Evolutionary conservation across 2,888 invertebrate species (phyloP).

Genomic region (Agonum fuliginosum): DNA sequence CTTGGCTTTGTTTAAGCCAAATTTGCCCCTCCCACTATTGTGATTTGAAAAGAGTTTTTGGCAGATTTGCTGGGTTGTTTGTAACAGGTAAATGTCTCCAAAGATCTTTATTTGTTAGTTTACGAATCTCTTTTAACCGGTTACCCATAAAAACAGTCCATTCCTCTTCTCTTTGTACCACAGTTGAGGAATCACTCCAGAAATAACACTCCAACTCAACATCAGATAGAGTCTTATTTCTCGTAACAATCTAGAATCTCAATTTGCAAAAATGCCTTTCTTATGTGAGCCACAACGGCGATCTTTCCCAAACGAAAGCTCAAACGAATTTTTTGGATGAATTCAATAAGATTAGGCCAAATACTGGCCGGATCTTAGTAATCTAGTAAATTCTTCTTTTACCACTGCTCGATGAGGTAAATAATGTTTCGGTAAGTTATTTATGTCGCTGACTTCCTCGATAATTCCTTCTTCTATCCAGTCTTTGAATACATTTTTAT

Average conservation of each 20-base stretch:
- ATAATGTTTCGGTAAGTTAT: conserved; percentile 47
- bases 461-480: neutral
- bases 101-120: conserved; percentile 49
- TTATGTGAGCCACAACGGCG: conserved; percentile 64
- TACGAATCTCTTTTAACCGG: conserved; percentile 64
- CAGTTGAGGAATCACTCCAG: conserved; percentile 65
- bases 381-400: conserved; percentile 62
- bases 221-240: conserved; percentile 57
- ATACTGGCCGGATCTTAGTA: conserved; percentile 65
- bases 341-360: conserved; percentile 65
- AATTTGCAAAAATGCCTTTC: conserved; percentile 66
- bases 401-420: conserved; percentile 62
- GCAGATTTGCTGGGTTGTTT: conserved; percentile 66
- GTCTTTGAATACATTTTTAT: conserved; percentile 53
- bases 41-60: too few species aligned
- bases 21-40: too few species aligned
- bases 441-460: neutral
- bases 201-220: conserved; percentile 59
- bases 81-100: conserved; percentile 66
- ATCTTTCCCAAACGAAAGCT: conserved; percentile 59
- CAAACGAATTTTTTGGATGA: conserved; percentile 61
- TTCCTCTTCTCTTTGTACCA: conserved; percentile 61
- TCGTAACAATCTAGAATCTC: conserved; percentile 61
- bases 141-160: conserved; percentile 65
- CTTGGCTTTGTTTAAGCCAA: conserved; percentile 62